These are phyloP conservation scores for Mormyrops attenuatus DNA, from an alignment of 2,797 vertebrate genomes.

Conservation along the genomic window DNA sequence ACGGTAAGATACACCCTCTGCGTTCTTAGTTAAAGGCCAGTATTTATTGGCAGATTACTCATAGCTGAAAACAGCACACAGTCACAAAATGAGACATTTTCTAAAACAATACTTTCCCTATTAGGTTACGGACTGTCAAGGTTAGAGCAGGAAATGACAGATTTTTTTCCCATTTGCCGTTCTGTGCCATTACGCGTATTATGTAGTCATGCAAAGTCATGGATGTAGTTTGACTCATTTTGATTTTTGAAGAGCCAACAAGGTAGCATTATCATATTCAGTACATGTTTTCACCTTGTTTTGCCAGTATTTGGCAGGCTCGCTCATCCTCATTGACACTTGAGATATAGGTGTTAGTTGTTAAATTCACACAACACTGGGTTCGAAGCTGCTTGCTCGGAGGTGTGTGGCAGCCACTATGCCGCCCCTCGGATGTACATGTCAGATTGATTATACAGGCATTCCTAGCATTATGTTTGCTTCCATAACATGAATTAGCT, in stretches of 20 bases:
- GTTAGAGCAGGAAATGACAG: background rate
- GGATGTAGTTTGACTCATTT: background rate
- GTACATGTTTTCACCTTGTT: background rate
- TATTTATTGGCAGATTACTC: background rate
- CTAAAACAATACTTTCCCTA: background rate
- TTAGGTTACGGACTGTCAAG: background rate
- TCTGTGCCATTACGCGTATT: background rate
- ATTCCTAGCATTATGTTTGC: background rate
- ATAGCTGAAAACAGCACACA: background rate
- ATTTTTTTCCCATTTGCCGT: background rate
- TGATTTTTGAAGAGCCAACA: background rate
- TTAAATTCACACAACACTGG: background rate
- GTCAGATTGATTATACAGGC: background rate
- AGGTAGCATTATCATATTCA: background rate
- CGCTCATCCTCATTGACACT: background rate
- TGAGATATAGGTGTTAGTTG: background rate
- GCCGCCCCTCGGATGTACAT: background rate
- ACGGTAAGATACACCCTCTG: background rate
- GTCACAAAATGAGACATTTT: background rate
- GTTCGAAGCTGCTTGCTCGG: background rate
- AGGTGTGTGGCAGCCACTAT: background rate
- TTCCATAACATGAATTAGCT: background rate
- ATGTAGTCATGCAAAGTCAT: background rate
- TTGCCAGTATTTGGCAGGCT: background rate
- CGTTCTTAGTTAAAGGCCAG: background rate